Conservation (phyloP, 2,797 vertebrate genomes). For the Neoniphon sammara region DNA sequence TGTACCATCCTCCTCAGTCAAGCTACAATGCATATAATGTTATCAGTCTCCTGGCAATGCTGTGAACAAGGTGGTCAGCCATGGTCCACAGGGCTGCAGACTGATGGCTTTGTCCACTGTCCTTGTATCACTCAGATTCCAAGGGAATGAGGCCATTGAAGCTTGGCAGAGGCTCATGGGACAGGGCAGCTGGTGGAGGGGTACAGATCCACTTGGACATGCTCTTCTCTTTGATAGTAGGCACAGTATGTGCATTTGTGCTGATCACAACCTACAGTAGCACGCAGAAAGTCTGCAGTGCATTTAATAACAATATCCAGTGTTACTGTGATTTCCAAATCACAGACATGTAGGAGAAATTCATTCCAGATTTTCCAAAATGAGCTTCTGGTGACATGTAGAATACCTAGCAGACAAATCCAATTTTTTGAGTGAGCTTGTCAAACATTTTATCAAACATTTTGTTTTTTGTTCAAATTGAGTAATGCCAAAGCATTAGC, state of each 20-base stretch:
- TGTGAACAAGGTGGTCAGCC: not conserved
- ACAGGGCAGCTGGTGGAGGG: slow-evolving; percentile 38
- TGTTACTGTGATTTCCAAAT: too few relatives aligned
- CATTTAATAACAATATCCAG: too few relatives aligned
- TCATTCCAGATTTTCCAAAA: too few relatives aligned
- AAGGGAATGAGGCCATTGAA: slow-evolving; percentile 1
- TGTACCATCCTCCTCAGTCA: slow-evolving; percentile 13
- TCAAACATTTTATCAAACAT: too few relatives aligned
- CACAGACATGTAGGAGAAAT: too few relatives aligned
- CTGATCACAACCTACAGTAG: not conserved
- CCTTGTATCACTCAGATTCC: slow-evolving; percentile 8
- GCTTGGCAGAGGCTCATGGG: slow-evolving; percentile 32
- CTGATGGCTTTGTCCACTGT: slow-evolving; percentile 16
- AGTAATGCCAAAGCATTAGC: too few relatives aligned
- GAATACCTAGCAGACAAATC: too few relatives aligned
- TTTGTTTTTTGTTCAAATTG: too few relatives aligned
- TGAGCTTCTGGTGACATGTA: too few relatives aligned
- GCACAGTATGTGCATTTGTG: slow-evolving; percentile 8
- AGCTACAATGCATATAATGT: slow-evolving; percentile 1
- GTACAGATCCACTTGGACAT: slow-evolving; percentile 42
- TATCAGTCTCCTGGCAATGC: not conserved
- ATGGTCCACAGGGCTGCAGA: not conserved
- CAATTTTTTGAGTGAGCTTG: too few relatives aligned
- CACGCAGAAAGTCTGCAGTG: too few relatives aligned
- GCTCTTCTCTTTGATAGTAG: slow-evolving; percentile 35